Conservation (phyloP, 1,140 invertebrate genomes). For the Epicauta chinensis region DNA sequence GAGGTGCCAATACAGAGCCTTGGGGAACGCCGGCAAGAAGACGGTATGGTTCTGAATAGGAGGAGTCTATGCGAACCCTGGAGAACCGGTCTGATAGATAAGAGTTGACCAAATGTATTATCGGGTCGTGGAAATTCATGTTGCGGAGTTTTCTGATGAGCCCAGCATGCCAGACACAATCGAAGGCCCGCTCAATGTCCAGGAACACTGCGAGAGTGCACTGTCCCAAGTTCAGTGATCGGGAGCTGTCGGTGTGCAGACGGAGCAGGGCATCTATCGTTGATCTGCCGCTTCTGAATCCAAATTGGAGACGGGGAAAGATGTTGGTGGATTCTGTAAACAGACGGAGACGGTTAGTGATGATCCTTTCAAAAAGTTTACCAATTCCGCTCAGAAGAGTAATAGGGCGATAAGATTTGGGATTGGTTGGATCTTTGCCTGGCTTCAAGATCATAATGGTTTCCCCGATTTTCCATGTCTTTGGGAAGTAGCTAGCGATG, state of each 20-base stretch:
- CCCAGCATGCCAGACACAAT: slow-evolving; percentile 29
- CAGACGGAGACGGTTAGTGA: slow-evolving; percentile 4
- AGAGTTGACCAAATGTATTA: slow-evolving; percentile 13
- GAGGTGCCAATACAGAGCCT: too few relatives aligned
- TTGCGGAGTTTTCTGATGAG: slow-evolving; percentile 25
- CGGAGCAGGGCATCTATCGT: neutral
- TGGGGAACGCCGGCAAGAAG: too few relatives aligned
- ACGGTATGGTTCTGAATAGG: too few relatives aligned
- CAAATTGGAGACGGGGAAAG: slow-evolving; percentile 25
- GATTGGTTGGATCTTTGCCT: slow-evolving; percentile 32
- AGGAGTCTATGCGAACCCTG: neutral
- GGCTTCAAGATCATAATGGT: slow-evolving; percentile 40
- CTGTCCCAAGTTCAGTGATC: neutral
- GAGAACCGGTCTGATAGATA: slow-evolving; percentile 24
- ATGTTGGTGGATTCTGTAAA: slow-evolving; percentile 32
- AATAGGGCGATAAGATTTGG: slow-evolving; percentile 36
- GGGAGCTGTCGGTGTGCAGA: neutral
- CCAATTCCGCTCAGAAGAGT: slow-evolving; percentile 33
- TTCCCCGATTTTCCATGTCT: slow-evolving; percentile 32
- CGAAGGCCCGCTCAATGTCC: slow-evolving; percentile 32
- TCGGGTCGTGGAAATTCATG: slow-evolving; percentile 1
- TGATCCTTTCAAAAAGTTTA: slow-evolving; percentile 37
- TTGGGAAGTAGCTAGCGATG: slow-evolving; percentile 47
- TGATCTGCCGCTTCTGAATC: slow-evolving; percentile 11
- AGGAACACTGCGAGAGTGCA: slow-evolving; percentile 22